phyloP scores from a whole-genome alignment of 2,888 invertebrate species.

The Suillia variegata region DNA sequence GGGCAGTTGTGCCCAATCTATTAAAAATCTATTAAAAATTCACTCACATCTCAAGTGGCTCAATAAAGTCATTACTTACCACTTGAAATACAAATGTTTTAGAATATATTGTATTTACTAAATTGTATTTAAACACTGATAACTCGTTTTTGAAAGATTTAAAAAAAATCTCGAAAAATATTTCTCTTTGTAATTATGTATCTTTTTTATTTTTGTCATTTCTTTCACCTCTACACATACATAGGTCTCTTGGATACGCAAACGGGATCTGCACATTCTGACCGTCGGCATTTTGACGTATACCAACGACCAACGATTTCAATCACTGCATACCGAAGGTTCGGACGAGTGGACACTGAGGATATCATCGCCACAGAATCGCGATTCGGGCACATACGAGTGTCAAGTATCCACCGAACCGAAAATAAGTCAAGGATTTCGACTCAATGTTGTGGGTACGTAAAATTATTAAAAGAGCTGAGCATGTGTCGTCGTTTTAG shows the following conservation, averaged over 20 bases:
- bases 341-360: constrained; percentile 75
- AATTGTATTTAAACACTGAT: no score
- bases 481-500: not conserved
- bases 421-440: constrained; percentile 74
- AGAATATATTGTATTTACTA: no score
- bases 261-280: constrained; percentile 77
- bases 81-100: no score
- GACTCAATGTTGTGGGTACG: constrained; percentile 74
- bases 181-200: no score
- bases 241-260: constrained; percentile 86
- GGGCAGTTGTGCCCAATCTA: no score
- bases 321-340: constrained; percentile 72
- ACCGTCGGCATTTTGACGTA: constrained; percentile 75
- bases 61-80: no score
- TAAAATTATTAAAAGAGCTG: constrained; percentile 36
- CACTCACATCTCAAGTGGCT: no score
- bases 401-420: constrained; percentile 79
- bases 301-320: constrained; percentile 74
- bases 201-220: constrained; percentile 4
- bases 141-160: no score
- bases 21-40: no score
- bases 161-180: no score
- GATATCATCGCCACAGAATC: constrained; percentile 70
- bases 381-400: constrained; percentile 73
- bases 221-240: constrained; percentile 7